Evolutionary conservation across 2,113 vertebrate genomes (phyloP).

Genomic region (Hippocampus abdominalis): DNA sequence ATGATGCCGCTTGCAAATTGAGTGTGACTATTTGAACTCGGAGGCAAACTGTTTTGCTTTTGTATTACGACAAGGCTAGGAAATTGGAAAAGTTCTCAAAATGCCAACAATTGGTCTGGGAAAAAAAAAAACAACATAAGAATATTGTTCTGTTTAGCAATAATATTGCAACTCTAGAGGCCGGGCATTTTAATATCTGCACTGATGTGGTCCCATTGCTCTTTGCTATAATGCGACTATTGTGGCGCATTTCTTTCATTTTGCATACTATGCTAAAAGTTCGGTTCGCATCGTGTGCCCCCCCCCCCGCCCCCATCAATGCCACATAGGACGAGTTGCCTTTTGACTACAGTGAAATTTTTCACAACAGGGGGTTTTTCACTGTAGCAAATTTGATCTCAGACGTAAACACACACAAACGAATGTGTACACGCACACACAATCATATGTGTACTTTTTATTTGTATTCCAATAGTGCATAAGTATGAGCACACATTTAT

Average conservation of each 20-base stretch:
- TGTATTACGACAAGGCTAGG: constrained; percentile 47
- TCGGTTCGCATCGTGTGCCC: not conserved
- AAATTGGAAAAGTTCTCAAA: constrained; percentile 54
- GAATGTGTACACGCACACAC: too few relatives aligned
- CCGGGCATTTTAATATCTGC: constrained; percentile 48
- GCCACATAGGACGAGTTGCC: constrained; percentile 15
- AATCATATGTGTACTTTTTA: too few relatives aligned
- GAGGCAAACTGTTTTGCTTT: constrained; percentile 57
- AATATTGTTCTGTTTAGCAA: constrained; percentile 22
- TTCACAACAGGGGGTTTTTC: too few relatives aligned
- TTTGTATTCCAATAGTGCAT: too few relatives aligned
- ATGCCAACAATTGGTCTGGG: constrained; percentile 43
- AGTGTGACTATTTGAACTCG: constrained; percentile 52
- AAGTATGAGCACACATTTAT: too few relatives aligned
- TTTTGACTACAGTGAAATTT: too few relatives aligned
- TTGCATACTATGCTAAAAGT: constrained; percentile 4
- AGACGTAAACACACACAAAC: too few relatives aligned
- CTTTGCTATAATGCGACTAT: constrained; percentile 21
- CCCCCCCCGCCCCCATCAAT: constrained; percentile 4
- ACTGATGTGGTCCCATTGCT: constrained; percentile 31
- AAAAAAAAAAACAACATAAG: constrained; percentile 20
- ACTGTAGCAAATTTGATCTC: too few relatives aligned
- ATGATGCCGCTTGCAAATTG: constrained; percentile 48
- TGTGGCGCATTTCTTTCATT: constrained; percentile 13
- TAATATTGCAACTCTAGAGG: constrained; percentile 40